phyloP scores from a whole-genome alignment of 2,888 invertebrate genomes.

The Lathronympha strigana region DNA sequence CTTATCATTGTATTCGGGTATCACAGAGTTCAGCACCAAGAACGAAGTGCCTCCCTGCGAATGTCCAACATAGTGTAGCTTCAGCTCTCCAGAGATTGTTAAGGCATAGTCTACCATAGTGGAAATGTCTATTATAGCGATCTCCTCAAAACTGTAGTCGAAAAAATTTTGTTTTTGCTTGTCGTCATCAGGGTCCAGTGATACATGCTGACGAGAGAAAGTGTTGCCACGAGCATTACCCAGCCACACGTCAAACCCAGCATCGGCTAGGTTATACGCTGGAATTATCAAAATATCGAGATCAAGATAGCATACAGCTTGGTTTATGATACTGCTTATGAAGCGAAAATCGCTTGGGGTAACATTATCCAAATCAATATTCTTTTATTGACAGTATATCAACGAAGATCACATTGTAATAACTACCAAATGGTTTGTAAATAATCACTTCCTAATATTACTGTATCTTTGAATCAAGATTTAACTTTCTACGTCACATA shows the following conservation, averaged over 20 bases:
- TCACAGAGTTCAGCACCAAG: slow-evolving; percentile 44
- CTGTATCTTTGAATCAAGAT: no score
- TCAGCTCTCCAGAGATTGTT: slow-evolving; percentile 39
- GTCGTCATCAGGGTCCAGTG: slow-evolving; percentile 39
- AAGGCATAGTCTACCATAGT: slow-evolving; percentile 47
- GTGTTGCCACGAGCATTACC: slow-evolving; percentile 88
- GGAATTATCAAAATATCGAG: slow-evolving; percentile 5
- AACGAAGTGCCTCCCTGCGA: slow-evolving; percentile 48
- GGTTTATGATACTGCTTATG: not conserved
- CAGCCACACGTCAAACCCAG: slow-evolving; percentile 88
- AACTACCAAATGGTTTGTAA: no score
- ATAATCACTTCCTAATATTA: no score
- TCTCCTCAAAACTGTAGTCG: slow-evolving; percentile 51
- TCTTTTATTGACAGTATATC: no score
- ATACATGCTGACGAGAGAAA: slow-evolving; percentile 65
- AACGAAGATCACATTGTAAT: no score
- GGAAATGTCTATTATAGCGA: slow-evolving; percentile 46
- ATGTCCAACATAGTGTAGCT: slow-evolving; percentile 50
- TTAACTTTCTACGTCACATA: no score
- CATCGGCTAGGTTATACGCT: slow-evolving; percentile 75
- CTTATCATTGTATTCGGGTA: slow-evolving; percentile 47
- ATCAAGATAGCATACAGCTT: no score
- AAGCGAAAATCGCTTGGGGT: no score
- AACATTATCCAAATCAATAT: no score
- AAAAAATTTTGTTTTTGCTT: slow-evolving; percentile 44